Conservation (phyloP, 2,113 vertebrate species). For the Elephas maximus region DNA sequence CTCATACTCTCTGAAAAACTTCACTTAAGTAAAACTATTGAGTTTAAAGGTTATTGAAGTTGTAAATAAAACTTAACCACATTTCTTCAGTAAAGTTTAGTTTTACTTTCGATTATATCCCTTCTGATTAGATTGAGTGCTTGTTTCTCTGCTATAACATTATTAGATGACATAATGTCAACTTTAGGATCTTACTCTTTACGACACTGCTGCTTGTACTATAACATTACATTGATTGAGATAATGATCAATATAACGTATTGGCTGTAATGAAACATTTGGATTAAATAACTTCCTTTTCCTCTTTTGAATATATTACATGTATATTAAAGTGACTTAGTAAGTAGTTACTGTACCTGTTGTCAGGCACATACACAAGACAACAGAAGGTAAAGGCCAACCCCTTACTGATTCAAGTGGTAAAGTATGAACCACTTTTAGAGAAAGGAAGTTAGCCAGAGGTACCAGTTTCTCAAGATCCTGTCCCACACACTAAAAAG, state of each 20-base stretch:
- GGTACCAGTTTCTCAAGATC: not conserved
- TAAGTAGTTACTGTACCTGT: not conserved
- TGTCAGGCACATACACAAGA: not conserved
- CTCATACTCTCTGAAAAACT: not conserved
- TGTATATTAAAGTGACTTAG: not conserved
- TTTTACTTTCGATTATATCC: not conserved
- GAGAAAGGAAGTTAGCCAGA: not conserved
- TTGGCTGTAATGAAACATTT: not conserved
- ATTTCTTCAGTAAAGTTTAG: not conserved
- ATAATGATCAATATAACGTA: not conserved
- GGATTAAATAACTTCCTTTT: not conserved
- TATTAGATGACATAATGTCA: constrained; percentile 7
- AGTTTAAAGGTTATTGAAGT: constrained; percentile 10
- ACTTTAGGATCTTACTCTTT: constrained; percentile 19
- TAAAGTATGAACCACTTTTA: not conserved
- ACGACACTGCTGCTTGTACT: not conserved
- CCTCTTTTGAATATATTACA: not conserved
- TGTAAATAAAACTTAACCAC: not conserved
- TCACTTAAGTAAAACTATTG: not conserved
- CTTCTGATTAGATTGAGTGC: not conserved
- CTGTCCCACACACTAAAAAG: not conserved
- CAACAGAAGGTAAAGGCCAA: not conserved
- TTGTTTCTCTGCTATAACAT: not conserved
- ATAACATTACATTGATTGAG: not conserved
- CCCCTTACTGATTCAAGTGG: not conserved